Evolutionary conservation across 2,797 vertebrate species (phyloP), one percentile per base, ranked within the genome.

Genomic region (Characodon lateralis): DNA sequence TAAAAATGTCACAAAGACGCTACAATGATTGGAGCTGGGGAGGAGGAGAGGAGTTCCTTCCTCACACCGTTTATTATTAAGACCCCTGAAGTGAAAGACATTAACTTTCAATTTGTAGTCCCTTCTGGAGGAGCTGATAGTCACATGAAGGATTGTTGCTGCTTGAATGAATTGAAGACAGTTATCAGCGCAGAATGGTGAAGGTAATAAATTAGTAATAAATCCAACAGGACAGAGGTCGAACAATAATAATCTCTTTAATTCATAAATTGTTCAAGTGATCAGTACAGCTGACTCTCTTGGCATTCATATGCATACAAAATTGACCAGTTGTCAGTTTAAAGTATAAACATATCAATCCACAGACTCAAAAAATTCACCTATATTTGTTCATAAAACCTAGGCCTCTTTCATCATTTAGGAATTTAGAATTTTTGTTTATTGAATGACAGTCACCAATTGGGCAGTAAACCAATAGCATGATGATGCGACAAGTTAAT

Each of bases 1-100:
- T 68, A 83, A 85, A 92, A 92, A 89, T 89, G 91, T 90, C 84
- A 86, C 71, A 73, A 61, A 83, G 35, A 78, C 78, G 46, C 5
- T 51, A 66, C 75, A 86, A 90, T 87, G 73, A 91, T 63, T 58
- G 58, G 51, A 73, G 78, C 6, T 24, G 26, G 55, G n/a, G 9
- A 20, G 50, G 53, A 41, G 24, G 26, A 6, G 35, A 53, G 28
- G 5, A 22, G 51, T 46, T 48, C 48, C 41, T 5, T 18, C 50
- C 35, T 74, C 68, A 68, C 79, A 76, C 48, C 12, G 13, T n/a
- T 22, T n/a, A 43, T 24, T 14, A 68, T 72, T 75, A 75, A 72
- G 78, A 10, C 50, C 85, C 43, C 73, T 53, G 74, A 68, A 69
- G 65, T 22, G 46, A 59, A 82, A 78, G 20, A 78, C 56, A 73